phyloP scores from a whole-genome alignment of 2,888 invertebrate species.

The Flabesymbios commensalis region DNA sequence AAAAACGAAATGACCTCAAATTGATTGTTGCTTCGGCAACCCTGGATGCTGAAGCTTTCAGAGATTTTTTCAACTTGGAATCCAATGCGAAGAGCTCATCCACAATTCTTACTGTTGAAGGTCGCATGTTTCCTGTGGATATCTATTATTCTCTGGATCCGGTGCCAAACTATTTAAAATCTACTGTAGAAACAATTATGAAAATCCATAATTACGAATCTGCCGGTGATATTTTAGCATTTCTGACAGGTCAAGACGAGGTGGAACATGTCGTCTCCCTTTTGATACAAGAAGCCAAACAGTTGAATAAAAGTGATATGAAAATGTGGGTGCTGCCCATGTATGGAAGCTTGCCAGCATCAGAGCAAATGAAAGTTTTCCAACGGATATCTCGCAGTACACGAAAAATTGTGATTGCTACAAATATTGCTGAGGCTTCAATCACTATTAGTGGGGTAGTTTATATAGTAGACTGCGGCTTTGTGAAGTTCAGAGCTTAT shows the following conservation, averaged over 20 bases:
- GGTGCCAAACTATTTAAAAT: slow-evolving; percentile 85
- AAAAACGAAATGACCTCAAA: slow-evolving; percentile 80
- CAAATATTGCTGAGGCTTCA: slow-evolving; percentile 96
- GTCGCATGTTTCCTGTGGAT: slow-evolving; percentile 84
- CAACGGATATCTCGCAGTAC: slow-evolving; percentile 70
- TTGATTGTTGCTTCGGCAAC: slow-evolving; percentile 94
- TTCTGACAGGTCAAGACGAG: slow-evolving; percentile 80
- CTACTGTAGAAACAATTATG: slow-evolving; percentile 82
- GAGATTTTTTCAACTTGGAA: slow-evolving; percentile 61
- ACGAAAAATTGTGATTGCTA: slow-evolving; percentile 89
- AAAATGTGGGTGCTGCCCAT: slow-evolving; percentile 77
- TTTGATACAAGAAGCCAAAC: slow-evolving; percentile 56
- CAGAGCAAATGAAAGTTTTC: slow-evolving; percentile 74
- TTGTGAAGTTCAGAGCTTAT: slow-evolving; percentile 90
- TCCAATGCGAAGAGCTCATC: slow-evolving; percentile 70
- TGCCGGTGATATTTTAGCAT: slow-evolving; percentile 86
- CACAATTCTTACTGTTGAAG: slow-evolving; percentile 80
- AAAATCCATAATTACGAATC: slow-evolving; percentile 73
- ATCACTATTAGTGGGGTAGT: slow-evolving; percentile 91
- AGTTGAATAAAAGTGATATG: slow-evolving; percentile 41
- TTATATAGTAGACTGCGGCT: slow-evolving; percentile 94
- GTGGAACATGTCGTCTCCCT: slow-evolving; percentile 73
- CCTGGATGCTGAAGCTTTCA: slow-evolving; percentile 78
- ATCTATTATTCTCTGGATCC: slow-evolving; percentile 79
- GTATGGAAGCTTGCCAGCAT: slow-evolving; percentile 87